Percentiles rank a stretch among this genome's conserved stretches.
These are phyloP conservation scores for Camelus bactrianus DNA, from an alignment of 2,113 vertebrate species.

Conservation along the genomic window DNA sequence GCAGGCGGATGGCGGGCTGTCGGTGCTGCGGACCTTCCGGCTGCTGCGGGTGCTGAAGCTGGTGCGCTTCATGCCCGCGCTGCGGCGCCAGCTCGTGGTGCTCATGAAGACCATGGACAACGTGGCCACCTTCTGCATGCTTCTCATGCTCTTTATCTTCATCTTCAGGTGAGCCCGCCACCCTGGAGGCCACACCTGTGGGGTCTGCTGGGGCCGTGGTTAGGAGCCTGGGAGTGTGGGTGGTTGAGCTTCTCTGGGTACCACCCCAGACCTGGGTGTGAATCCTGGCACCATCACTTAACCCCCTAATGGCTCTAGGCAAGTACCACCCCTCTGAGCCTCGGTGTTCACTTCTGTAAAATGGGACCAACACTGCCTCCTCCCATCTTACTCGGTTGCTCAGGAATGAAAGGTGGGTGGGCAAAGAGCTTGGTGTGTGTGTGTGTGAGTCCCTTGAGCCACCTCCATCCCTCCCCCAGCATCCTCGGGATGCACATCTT, in stretches of 20 bases:
- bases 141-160: constrained; percentile 99
- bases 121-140: constrained; percentile 99
- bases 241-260: background rate
- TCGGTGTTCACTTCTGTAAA: background rate
- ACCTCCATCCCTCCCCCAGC: constrained; percentile 83
- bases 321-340: no score
- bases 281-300: fast-evolving
- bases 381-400: background rate
- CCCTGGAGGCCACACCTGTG: fast-evolving
- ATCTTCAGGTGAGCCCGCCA: constrained; percentile 94
- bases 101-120: constrained; percentile 99
- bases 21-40: constrained; percentile 96
- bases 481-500: constrained; percentile 99
- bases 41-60: constrained; percentile 96
- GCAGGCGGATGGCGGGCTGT: constrained; percentile 96
- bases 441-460: background rate
- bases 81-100: constrained; percentile 97
- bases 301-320: background rate
- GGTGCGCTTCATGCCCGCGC: constrained; percentile 97
- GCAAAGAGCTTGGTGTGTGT: background rate
- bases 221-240: fast-evolving
- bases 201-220: fast-evolving
- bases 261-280: background rate
- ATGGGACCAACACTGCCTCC: fast-evolving
- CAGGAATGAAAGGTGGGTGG: background rate